These are phyloP conservation scores for Cephus runcator DNA, from an alignment of 2,888 invertebrate genomes.

Conservation along the genomic window DNA sequence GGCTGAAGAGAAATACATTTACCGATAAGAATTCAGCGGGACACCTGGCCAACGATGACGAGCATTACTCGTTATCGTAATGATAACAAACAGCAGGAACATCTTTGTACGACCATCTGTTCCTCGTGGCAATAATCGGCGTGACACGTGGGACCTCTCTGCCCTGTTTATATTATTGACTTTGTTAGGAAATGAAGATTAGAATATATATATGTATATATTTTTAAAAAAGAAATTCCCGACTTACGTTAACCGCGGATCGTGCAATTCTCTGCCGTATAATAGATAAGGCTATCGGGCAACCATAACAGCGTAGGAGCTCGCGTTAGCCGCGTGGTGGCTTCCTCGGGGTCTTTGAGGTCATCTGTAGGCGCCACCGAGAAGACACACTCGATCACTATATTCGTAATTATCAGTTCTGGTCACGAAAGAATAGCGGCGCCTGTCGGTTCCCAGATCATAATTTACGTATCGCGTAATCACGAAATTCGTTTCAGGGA, in stretches of 20 bases:
- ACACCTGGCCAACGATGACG: constrained; percentile 3
- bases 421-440: not conserved
- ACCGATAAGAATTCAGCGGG: not conserved
- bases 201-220: too few relatives aligned
- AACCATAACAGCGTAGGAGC: not conserved
- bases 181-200: not conserved
- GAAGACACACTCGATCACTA: constrained; percentile 38
- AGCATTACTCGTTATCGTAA: not conserved
- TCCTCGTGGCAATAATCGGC: not conserved
- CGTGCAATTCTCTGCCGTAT: not conserved
- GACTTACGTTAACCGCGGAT: not conserved
- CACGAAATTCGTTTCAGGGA: not conserved
- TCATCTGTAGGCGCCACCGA: constrained; percentile 48
- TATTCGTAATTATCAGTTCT: constrained; percentile 26
- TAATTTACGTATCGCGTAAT: not conserved
- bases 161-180: not conserved
- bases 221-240: not conserved
- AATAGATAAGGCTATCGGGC: not conserved
- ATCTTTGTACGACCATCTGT: not conserved
- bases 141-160: not conserved
- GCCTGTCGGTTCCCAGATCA: not conserved
- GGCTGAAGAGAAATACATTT: not conserved
- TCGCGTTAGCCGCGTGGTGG: not conserved
- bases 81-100: not conserved
- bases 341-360: constrained; percentile 34